Evolutionary conservation across 2,113 vertebrate species (phyloP), one percentile per base, ranked within the genome.

Genomic region (Aspidoscelis tigris): DNA sequence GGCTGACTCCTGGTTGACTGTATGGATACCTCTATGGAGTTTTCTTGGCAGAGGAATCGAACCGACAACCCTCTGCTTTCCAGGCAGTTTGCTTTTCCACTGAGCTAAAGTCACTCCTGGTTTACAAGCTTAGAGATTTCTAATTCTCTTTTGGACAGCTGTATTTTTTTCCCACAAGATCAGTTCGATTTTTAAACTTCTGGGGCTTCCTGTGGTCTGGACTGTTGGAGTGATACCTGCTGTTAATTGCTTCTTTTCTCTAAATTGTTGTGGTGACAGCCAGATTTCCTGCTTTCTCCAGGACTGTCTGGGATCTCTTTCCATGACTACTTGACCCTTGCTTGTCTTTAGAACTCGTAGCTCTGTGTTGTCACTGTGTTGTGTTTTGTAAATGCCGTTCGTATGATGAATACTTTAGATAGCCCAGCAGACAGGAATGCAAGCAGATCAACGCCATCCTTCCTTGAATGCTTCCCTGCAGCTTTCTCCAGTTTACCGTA

Each of bases 211-310:
- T 86, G 10, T 3, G 50, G 24, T 24, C 43, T 65, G 16, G 8
- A 61, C 22, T 24, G 20, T 7, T 73, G 33, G 20, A 41, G n/a
- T 44, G 53, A 39, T 78, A 26, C 41, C 4, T 18, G 22, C 10
- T 47, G 7, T 80, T n/a, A 1, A 26, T 9, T 7, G 47, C 26
- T 8, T 55, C 47, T 39, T 6, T 50, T 50, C 21, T 39, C 22
- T 21, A 69, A 86, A 69, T 21, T 33, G 43, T 80, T 84, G 11
- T 77, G 81, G 43, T 26, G 81, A 18, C 73, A 82, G 43, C 22
- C 80, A 24, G 43, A 83, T 74, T 76, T 1, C 68, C 75, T 12
- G 69, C 24, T 71, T 73, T 78, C 11, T 44, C 33, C 7, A 0
- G 81, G 70, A 26, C 58, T 47, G 44, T 66, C 26, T 50, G 50